phyloP scores from a whole-genome alignment of 2,888 invertebrate species.

The Bombylius major region DNA sequence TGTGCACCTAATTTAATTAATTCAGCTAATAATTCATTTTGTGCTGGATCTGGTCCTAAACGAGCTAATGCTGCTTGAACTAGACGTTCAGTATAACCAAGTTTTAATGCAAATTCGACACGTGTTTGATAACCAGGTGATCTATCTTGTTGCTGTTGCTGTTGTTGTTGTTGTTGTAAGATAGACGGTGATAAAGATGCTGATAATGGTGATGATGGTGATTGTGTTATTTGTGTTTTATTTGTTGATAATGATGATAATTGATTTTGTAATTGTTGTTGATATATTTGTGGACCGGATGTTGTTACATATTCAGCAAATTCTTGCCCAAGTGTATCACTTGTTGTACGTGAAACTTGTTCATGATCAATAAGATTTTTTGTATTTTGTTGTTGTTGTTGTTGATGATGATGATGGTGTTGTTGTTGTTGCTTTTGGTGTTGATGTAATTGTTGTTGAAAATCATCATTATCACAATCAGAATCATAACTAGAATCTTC shows the following conservation, averaged over 20 bases:
- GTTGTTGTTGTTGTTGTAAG: neutral
- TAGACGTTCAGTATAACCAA: constrained; percentile 81
- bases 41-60: constrained; percentile 71
- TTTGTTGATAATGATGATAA: constrained; percentile 7
- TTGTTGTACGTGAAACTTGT: constrained; percentile 68
- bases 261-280: neutral
- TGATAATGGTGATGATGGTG: constrained; percentile 11
- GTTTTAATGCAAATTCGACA: constrained; percentile 81
- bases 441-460: neutral
- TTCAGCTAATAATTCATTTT: constrained; percentile 80
- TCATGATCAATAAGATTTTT: constrained; percentile 42
- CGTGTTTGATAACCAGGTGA: constrained; percentile 41
- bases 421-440: neutral
- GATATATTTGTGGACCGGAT: too few relatives aligned
- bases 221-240: neutral
- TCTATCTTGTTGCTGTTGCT: constrained; percentile 8
- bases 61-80: constrained; percentile 72
- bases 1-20: constrained; percentile 67
- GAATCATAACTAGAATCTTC: constrained; percentile 84
- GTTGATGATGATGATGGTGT: neutral
- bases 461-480: constrained; percentile 49
- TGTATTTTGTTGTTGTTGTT: constrained; percentile 21
- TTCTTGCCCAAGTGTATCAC: constrained; percentile 74
- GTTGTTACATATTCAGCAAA: constrained; percentile 62
- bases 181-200: neutral